These are phyloP conservation scores for Gavia stellata DNA, from an alignment of 2,113 vertebrate genomes.

Conservation along the genomic window DNA sequence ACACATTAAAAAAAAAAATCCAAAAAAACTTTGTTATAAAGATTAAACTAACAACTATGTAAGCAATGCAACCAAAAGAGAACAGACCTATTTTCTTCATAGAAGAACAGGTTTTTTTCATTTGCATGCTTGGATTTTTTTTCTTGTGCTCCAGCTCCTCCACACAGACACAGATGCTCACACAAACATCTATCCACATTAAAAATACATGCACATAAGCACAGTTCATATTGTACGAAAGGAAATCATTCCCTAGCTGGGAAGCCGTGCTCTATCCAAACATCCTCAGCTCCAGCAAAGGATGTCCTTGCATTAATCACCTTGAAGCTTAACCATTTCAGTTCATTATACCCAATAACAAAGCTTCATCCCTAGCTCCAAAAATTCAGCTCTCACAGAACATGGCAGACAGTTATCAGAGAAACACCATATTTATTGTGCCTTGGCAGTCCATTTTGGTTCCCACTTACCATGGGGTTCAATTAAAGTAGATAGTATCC, in stretches of 20 bases:
- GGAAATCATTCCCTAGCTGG: background rate
- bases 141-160: conserved; percentile 16
- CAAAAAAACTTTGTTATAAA: conserved; percentile 28
- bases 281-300: background rate
- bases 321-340: background rate
- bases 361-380: background rate
- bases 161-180: background rate
- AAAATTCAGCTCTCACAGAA: background rate
- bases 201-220: background rate
- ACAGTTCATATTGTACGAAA: background rate
- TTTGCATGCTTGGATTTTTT: conserved; percentile 29
- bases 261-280: background rate
- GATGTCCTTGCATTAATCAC: background rate
- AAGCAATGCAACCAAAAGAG: background rate
- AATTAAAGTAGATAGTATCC: background rate
- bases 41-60: conserved; percentile 39
- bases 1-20: background rate
- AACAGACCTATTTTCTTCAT: background rate
- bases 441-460: background rate
- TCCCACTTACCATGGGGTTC: background rate
- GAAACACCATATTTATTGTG: background rate
- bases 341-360: background rate
- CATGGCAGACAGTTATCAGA: background rate
- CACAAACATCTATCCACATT: background rate
- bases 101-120: conserved; percentile 48